phyloP scores from a whole-genome alignment of 2,888 invertebrate species.

The Galerucella pusilla region DNA sequence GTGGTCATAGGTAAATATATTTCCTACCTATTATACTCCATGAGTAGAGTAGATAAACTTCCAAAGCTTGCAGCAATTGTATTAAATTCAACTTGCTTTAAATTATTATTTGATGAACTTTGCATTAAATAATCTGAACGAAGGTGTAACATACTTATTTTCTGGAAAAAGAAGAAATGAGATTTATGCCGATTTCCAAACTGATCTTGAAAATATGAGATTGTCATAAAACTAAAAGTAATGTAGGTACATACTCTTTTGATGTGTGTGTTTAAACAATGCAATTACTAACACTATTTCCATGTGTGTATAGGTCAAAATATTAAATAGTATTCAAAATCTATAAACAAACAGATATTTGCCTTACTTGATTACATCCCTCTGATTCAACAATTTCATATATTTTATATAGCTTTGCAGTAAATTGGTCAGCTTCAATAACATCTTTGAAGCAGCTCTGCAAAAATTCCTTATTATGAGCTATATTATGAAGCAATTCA shows the following conservation, averaged over 20 bases:
- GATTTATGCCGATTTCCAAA: not conserved
- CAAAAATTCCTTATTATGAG: conserved; percentile 82
- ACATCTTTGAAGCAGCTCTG: conserved; percentile 79
- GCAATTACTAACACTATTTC: too few species aligned
- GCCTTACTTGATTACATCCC: conserved; percentile 82
- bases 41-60: conserved; percentile 33
- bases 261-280: too few species aligned
- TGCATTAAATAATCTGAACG: conserved; percentile 91
- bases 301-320: too few species aligned
- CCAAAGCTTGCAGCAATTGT: conserved; percentile 40
- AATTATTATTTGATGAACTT: conserved; percentile 59
- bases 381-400: conserved; percentile 83
- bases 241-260: too few species aligned
- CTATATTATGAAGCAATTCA: conserved; percentile 84
- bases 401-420: conserved; percentile 83
- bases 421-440: conserved; percentile 89
- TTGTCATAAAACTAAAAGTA: too few species aligned
- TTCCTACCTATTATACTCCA: conserved; percentile 34
- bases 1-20: not conserved
- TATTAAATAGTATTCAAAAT: conserved; percentile 3
- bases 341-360: not conserved
- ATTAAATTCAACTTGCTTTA: conserved; percentile 57
- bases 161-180: conserved; percentile 67
- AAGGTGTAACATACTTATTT: conserved; percentile 83
- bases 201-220: too few species aligned